These are phyloP conservation scores for Ranitomeya imitator DNA, from an alignment of 2,113 vertebrate species.

Conservation along the genomic window DNA sequence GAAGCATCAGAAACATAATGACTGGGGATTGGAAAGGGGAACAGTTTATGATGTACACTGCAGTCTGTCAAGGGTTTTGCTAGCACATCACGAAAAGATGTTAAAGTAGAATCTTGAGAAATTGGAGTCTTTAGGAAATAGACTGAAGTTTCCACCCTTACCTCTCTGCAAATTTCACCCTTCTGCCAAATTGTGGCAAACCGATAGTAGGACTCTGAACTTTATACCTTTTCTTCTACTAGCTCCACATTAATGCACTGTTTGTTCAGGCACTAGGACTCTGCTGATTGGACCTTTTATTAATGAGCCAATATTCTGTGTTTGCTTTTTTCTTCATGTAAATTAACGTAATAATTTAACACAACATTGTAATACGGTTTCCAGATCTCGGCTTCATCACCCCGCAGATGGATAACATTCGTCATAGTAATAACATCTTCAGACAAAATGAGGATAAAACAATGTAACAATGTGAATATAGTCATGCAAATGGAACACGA, in stretches of 20 bases:
- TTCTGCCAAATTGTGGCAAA: no score
- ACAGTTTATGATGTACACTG: no score
- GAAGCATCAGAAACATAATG: no score
- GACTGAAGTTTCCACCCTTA: no score
- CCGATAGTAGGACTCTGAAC: no score
- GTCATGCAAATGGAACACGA: neutral
- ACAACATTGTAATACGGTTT: neutral
- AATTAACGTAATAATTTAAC: conserved; percentile 25
- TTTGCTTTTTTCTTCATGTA: conserved; percentile 30
- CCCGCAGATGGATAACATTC: neutral
- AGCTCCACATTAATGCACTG: neutral
- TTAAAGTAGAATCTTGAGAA: no score
- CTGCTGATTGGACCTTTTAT: conserved; percentile 25
- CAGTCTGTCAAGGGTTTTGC: no score
- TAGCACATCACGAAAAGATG: no score
- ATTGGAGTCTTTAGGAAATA: no score
- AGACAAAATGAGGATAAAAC: neutral
- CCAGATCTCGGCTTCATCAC: neutral
- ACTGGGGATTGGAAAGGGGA: no score
- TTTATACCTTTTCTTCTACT: no score
- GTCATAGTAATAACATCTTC: neutral
- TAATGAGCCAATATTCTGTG: conserved; percentile 14
- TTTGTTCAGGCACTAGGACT: neutral
- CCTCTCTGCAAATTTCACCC: no score
- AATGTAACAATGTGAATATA: neutral